Evolutionary conservation across 2,113 vertebrate genomes (phyloP).

Genomic region (Eurystomus gularis): DNA sequence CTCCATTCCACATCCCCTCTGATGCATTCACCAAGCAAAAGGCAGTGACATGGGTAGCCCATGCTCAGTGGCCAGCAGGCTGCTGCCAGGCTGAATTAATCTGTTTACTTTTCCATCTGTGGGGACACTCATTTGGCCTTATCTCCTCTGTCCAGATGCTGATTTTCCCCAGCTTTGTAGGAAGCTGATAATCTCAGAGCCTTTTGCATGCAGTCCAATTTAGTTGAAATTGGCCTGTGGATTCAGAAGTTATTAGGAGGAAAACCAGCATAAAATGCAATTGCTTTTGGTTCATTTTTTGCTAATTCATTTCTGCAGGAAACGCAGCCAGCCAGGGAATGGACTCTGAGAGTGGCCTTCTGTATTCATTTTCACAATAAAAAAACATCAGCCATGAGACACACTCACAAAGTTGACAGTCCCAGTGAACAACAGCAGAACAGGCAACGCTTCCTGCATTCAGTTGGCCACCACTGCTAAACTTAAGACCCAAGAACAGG

Average conservation of each 20-base stretch:
- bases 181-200: conserved; percentile 34
- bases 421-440: background rate
- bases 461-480: background rate
- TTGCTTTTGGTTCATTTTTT: background rate
- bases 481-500: background rate
- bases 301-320: background rate
- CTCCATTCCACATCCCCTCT: background rate
- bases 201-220: conserved; percentile 53
- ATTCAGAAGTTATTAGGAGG: conserved; percentile 27
- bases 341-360: background rate
- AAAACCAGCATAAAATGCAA: conserved; percentile 13
- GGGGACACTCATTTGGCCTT: conserved; percentile 17
- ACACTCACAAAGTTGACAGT: fast-evolving
- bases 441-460: background rate
- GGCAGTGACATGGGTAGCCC: background rate
- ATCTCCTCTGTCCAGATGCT: conserved; percentile 41
- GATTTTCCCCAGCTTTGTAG: conserved; percentile 17
- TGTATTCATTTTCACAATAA: background rate
- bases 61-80: background rate
- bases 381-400: background rate
- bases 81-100: background rate
- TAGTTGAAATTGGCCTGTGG: conserved; percentile 25
- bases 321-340: background rate
- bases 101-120: conserved; percentile 9
- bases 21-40: background rate